phyloP scores from a whole-genome alignment of 2,113 vertebrate genomes.

The Phalacrocorax carbo region DNA sequence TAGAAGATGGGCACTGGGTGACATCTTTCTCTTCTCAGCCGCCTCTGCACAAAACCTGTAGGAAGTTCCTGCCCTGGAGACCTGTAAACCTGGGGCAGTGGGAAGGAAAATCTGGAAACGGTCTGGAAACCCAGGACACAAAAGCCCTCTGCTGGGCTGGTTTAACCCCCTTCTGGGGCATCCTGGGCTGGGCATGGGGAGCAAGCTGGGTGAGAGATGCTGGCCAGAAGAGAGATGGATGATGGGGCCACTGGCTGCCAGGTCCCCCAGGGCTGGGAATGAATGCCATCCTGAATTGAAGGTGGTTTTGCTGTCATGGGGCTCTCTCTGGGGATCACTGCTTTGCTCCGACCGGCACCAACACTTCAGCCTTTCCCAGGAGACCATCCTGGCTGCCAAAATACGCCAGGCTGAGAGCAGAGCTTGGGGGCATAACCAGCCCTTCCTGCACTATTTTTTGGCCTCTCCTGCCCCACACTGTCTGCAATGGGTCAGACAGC shows the following conservation, averaged over 20 bases:
- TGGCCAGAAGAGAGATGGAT: background rate
- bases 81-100: background rate
- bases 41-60: background rate
- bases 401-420: background rate
- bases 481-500: background rate
- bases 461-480: background rate
- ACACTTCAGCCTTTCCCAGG: background rate
- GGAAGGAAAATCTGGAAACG: background rate
- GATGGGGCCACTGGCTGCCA: background rate
- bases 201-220: background rate
- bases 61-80: background rate
- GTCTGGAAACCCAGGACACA: background rate
- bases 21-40: background rate
- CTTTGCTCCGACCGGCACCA: rapidly evolving
- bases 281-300: background rate
- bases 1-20: background rate
- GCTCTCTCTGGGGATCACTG: background rate
- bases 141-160: background rate
- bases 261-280: background rate
- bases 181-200: background rate
- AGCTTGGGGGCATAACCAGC: background rate
- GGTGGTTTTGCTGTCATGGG: background rate
- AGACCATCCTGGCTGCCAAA: background rate
- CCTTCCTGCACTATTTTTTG: background rate
- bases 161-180: background rate